These are phyloP conservation scores for Ooceraea biroi DNA, from an alignment of 1,140 invertebrate species.

Conservation along the genomic window DNA sequence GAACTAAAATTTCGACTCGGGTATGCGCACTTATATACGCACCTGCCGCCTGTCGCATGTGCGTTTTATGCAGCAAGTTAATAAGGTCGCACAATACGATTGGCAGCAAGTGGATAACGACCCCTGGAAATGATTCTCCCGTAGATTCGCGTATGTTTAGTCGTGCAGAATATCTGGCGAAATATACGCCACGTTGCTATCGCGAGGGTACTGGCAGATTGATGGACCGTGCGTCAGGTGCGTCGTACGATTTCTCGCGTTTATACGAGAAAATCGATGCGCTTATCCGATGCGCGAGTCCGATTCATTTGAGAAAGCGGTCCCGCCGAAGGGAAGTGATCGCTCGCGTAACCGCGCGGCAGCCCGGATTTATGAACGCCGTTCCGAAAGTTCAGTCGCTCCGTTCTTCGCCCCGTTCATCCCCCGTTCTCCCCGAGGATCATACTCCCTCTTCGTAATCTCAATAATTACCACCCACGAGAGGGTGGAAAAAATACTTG, in stretches of 20 bases:
- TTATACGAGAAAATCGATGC: constrained; percentile 1
- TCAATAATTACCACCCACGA: constrained; percentile 38
- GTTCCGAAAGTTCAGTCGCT: not conserved
- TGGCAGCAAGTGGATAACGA: constrained; percentile 42
- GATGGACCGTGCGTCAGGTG: not conserved
- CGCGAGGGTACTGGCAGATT: not conserved
- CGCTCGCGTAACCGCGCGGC: constrained; percentile 9
- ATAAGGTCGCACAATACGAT: constrained; percentile 64
- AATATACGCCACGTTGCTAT: not conserved
- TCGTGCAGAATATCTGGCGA: not conserved
- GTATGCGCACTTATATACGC: not conserved
- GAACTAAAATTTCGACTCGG: too few relatives aligned
- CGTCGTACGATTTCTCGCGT: constrained; percentile 1
- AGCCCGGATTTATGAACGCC: constrained; percentile 3
- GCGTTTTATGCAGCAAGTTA: constrained; percentile 63
- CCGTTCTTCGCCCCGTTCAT: not conserved
- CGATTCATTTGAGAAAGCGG: not conserved
- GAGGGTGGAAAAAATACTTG: constrained; percentile 29
- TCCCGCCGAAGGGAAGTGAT: constrained; percentile 1
- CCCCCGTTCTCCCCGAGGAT: not conserved
- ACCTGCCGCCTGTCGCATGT: not conserved
- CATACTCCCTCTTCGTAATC: not conserved
- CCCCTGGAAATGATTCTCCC: not conserved
- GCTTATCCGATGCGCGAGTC: constrained; percentile 13
- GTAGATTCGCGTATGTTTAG: not conserved